A percentile compares a stretch with the other conserved stretches of the same genome.
These are phyloP conservation scores for Didymodactylos carnosus DNA, from an alignment of 2,888 invertebrate genomes.

Conservation along the genomic window DNA sequence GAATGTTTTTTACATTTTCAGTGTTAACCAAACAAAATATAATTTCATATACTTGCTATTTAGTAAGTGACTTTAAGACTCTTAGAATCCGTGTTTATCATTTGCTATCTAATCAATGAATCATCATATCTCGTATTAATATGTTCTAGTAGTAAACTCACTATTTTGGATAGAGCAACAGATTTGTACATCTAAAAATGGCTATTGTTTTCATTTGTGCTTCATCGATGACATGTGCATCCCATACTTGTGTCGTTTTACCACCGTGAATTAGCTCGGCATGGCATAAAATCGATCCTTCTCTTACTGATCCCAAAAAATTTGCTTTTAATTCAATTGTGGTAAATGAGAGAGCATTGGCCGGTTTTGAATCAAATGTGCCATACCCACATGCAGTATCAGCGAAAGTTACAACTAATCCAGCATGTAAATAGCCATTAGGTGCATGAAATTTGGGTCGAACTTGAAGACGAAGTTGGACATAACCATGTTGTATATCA, in stretches of 20 bases:
- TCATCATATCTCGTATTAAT: too few species aligned
- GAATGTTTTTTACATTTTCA: too few species aligned
- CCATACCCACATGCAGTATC: not conserved
- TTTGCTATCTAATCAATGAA: too few species aligned
- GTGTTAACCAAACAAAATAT: too few species aligned
- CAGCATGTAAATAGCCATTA: not conserved
- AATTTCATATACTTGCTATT: too few species aligned
- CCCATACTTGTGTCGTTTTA: not conserved
- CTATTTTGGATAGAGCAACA: too few species aligned
- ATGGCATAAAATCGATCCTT: not conserved
- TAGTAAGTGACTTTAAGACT: too few species aligned
- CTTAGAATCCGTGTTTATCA: too few species aligned
- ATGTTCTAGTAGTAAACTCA: too few species aligned
- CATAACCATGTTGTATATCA: not conserved
- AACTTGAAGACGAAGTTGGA: not conserved
- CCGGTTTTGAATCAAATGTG: not conserved
- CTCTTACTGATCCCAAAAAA: not conserved
- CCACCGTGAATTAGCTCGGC: not conserved
- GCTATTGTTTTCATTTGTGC: not conserved
- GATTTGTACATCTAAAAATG: not conserved
- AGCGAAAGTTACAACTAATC: not conserved
- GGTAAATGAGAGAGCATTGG: not conserved
- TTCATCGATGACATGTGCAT: not conserved
- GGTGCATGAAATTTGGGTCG: not conserved
- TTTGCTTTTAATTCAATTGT: not conserved